Evolutionary conservation across 2,888 invertebrate genomes (phyloP), one percentile per base, ranked within the genome.

Genomic region (Cordilura impudica): DNA sequence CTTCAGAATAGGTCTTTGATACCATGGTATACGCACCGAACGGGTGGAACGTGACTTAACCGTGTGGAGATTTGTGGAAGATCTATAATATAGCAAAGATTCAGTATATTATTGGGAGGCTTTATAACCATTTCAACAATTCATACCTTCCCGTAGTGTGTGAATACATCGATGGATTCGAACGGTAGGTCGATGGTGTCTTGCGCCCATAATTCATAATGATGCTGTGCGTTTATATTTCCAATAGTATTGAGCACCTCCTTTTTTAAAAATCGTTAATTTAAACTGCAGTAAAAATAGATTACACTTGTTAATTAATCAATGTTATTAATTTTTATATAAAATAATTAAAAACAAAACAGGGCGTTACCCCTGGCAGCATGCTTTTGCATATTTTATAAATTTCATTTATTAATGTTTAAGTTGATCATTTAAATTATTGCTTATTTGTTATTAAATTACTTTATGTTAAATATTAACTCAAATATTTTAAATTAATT

Each of bases 111-210:
- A 0, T 18, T 16, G n/a, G 14, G 19, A 26, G 29, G 1, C 2
- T 12, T 2, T 2, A 18, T 10, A 63, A 7, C 7, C 18, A 18
- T 23, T 31, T 39, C 29, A 10, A 53, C 16, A 61, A 53, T 89
- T n/a, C 72, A 74, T 89, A 93, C 93, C 92, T 92, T 85, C 92
- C 93, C 65, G 96, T 96, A 71, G 96, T 94, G 89, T 96, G 96
- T 0, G 97, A 97, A 87, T 97, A 96, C 49, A 97, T 94, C 0
- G 96, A 96, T 8, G 96, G 96, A 83, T 96, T 96, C 54, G 96
- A 96, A 84, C 93, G 91, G 85, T 93, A 93, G 3, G 95, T 94
- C 69, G 95, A 95, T 4, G 96, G 96, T 23, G 95, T 94, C 90
- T 95, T 95, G 85, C 95, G 93, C 65, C 94, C 95, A 90, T 95